A percentile compares a stretch with the other conserved stretches of the same genome.
Evolutionary conservation across 2,888 invertebrate genomes (phyloP).

Genomic region (Eretmocerus hayati): DNA sequence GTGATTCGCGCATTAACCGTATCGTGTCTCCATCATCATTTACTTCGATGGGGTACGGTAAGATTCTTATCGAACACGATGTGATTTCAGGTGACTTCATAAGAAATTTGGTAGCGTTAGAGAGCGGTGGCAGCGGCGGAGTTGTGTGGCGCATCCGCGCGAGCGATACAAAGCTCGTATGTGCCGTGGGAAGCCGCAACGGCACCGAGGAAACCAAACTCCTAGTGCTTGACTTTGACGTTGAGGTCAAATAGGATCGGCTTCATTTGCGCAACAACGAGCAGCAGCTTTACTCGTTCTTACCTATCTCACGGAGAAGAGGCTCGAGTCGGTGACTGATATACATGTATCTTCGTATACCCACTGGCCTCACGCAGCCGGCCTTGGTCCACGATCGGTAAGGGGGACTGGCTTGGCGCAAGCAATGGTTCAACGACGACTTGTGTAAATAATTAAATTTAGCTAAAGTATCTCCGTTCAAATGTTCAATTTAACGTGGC

Average conservation of each 20-base stretch:
- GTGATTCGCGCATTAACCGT: too few species aligned
- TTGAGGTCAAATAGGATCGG: slow-evolving; percentile 56
- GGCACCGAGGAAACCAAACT: slow-evolving; percentile 99
- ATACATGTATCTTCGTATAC: too few species aligned
- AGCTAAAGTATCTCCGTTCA: slow-evolving; percentile 34
- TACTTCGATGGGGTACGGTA: too few species aligned
- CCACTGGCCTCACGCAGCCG: too few species aligned
- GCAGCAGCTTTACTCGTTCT: neutral
- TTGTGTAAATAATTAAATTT: slow-evolving; percentile 23
- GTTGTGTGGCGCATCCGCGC: slow-evolving; percentile 98
- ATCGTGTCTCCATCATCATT: too few species aligned
- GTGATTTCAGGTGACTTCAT: slow-evolving; percentile 78
- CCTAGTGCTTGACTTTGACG: slow-evolving; percentile 94
- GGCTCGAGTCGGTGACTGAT: too few species aligned
- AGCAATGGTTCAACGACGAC: slow-evolving; percentile 17
- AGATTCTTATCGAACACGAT: too few species aligned
- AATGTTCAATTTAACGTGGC: slow-evolving; percentile 44
- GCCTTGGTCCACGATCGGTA: too few species aligned
- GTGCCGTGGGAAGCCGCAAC: slow-evolving; percentile 97
- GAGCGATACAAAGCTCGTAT: slow-evolving; percentile 92
- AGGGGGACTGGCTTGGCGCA: too few species aligned
- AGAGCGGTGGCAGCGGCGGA: slow-evolving; percentile 94
- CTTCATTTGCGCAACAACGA: slow-evolving; percentile 5
- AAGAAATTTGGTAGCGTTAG: slow-evolving; percentile 86
- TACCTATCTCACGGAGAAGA: too few species aligned